Base-by-base conservation (phyloP, 1,140 invertebrate species). In the Lucilia cuprina region DNA sequence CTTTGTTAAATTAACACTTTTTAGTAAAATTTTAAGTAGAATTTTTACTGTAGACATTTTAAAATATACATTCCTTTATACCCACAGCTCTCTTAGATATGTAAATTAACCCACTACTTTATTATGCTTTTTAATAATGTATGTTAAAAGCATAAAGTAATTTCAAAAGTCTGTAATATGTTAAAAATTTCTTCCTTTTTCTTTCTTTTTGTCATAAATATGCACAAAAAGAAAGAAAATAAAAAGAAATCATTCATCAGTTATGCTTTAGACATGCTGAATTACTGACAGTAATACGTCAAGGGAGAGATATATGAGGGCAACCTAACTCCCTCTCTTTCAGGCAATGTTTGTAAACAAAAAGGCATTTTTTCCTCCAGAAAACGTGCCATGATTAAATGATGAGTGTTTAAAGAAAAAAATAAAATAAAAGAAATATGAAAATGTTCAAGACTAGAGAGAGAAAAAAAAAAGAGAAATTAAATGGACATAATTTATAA, bases 221-320 rank as follows among this genome's bases (percentile, higher is more conserved):
- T 60, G 5, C 7, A 60, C 17, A 17, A 60, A 60, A 30, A 30
- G 25, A 30, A 30, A 30, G 25, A 30, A 30, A 30, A 30, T 2
- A 30, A 60, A 60, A 60, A 60, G n/a, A 60, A 14, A 14, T n/a
- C 13, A 60, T 60, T 60, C 50, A 60, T 60, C 17, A 17, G 10
- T 5, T 60, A 60, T 60, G 5, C 41, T 10, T 55, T 17, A 55
- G 55, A n/a, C 55, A 60, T 60, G 25, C 14, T 60, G 14, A 60
- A n/a, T 60, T 60, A 60, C 55, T 60, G 55, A 60, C 55, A 60
- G 55, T 60, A 60, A 60, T 60, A 60, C n/a, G 55, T 60, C 55
- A 60, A 14, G 55, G 14, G 14, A 60, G 55, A 60, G n/a, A 60
- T 60, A 60, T 14, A 60, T 60, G 55, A 60, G 55, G 55, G 55